Conservation (phyloP, 2,113 vertebrate species). For the Odocoileus virginianus region DNA sequence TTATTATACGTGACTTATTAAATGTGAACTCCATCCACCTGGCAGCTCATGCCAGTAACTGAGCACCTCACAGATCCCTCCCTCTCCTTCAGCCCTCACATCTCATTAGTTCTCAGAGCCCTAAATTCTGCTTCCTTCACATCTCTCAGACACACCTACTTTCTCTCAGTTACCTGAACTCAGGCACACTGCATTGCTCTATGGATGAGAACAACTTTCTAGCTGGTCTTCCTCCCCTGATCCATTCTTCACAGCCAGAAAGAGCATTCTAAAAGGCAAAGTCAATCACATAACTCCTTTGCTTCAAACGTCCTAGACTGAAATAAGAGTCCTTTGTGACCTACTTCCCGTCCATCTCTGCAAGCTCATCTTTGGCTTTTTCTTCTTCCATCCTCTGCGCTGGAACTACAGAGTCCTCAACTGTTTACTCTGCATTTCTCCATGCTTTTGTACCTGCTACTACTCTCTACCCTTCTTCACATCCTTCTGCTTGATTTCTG, state of each 20-base stretch:
- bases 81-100: neutral
- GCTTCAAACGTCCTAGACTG: neutral
- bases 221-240: neutral
- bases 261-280: neutral
- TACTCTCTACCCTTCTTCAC: neutral
- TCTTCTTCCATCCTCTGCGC: neutral
- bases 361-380: neutral
- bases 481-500: neutral
- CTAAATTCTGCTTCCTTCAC: neutral
- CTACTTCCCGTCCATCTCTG: neutral
- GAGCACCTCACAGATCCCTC: neutral
- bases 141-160: neutral
- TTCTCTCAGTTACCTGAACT: neutral
- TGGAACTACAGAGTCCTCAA: neutral
- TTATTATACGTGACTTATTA: neutral
- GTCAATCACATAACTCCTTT: accelerated
- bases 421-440: neutral
- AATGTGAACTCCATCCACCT: neutral
- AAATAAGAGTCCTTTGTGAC: neutral
- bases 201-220: neutral
- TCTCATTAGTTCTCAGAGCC: neutral
- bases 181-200: neutral
- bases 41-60: neutral
- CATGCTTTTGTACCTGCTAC: neutral
- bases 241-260: neutral